Evolutionary conservation across 2,888 invertebrate species (phyloP).

Genomic region (Enoplolaimus lenunculus): DNA sequence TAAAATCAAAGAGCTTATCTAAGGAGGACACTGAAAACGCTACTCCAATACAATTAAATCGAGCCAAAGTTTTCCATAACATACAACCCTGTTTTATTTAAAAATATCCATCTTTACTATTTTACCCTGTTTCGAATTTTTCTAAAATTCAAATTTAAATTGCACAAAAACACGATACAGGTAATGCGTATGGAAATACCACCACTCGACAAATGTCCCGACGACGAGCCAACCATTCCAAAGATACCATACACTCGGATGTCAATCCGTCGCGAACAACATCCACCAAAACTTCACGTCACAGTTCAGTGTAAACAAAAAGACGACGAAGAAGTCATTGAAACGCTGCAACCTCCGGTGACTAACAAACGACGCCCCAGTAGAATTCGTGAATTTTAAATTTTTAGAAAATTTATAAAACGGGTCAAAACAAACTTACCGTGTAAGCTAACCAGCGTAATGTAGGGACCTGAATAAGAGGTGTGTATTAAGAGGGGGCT

Average conservation of each 20-base stretch:
- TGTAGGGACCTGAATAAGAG: no score
- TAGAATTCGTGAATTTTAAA: background rate
- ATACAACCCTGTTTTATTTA: no score
- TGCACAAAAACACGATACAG: no score
- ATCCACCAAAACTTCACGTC: conserved; percentile 23
- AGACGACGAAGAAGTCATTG: conserved; percentile 1
- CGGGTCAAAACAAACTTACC: background rate
- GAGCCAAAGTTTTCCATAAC: no score
- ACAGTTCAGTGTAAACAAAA: background rate
- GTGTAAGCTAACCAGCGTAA: background rate
- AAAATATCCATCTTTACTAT: no score
- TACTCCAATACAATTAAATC: no score
- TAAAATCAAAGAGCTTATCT: no score
- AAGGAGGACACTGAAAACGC: no score
- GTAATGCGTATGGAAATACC: background rate
- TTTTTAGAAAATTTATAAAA: background rate
- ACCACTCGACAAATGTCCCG: background rate
- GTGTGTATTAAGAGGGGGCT: no score
- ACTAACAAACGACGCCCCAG: background rate
- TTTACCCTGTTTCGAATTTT: no score
- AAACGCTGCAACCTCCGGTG: background rate
- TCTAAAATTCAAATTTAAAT: no score
- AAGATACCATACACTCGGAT: conserved; percentile 18
- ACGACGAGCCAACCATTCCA: conserved; percentile 5
- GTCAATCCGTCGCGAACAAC: conserved; percentile 9